Evolutionary conservation across 2,113 vertebrate species (phyloP).

Genomic region (Halichoeres trimaculatus): DNA sequence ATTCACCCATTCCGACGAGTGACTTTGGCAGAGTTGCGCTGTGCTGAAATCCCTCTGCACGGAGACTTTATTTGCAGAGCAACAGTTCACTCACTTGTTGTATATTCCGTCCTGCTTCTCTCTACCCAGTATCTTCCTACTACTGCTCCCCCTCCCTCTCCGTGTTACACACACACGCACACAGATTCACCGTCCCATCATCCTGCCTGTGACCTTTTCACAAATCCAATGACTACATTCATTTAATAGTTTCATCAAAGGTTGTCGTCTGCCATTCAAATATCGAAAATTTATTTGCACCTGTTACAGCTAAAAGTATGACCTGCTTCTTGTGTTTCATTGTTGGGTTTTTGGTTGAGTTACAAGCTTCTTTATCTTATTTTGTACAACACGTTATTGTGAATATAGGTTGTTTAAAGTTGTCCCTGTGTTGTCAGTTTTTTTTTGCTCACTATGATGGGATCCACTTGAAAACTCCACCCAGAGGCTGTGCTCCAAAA

Average conservation of each 20-base stretch:
- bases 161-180: slow-evolving; percentile 20
- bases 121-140: slow-evolving; percentile 59
- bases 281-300: slow-evolving; percentile 17
- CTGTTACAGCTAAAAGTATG: neutral
- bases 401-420: too few species aligned
- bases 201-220: slow-evolving; percentile 70
- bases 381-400: too few species aligned
- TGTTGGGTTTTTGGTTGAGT: neutral
- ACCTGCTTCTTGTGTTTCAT: neutral
- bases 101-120: slow-evolving; percentile 65
- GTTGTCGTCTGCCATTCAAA: slow-evolving; percentile 2
- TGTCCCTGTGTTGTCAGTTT: too few species aligned
- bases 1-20: slow-evolving; percentile 6
- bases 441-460: neutral
- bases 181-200: slow-evolving; percentile 28
- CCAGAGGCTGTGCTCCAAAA: neutral
- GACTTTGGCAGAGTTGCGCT: slow-evolving; percentile 48
- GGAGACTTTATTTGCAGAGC: slow-evolving; percentile 66
- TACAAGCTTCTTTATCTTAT: neutral
- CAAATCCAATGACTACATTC: slow-evolving; percentile 63
- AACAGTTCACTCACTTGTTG: slow-evolving; percentile 86
- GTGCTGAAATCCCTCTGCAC: slow-evolving; percentile 28
- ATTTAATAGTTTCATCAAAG: slow-evolving; percentile 58
- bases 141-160: slow-evolving; percentile 45
- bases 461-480: neutral